phyloP scores from a whole-genome alignment of 2,888 invertebrate genomes.

The Drosophila merina region DNA sequence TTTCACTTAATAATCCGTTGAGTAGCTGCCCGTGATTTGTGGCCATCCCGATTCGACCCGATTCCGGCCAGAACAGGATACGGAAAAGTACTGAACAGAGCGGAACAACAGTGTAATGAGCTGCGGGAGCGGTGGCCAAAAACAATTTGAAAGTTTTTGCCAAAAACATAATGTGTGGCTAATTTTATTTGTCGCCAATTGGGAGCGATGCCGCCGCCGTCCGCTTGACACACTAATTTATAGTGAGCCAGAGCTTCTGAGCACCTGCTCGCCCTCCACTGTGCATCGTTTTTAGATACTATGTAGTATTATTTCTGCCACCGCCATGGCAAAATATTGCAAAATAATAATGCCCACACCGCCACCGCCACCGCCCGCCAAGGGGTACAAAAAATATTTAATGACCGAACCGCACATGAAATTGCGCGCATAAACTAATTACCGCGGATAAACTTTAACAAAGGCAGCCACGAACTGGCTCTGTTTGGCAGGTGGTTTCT shows the following conservation, averaged over 20 bases:
- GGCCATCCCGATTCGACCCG: slow-evolving; percentile 48
- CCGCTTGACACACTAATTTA: slow-evolving; percentile 61
- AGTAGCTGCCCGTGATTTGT: slow-evolving; percentile 77
- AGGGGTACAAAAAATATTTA: slow-evolving; percentile 53
- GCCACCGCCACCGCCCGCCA: slow-evolving; percentile 4
- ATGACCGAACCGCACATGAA: slow-evolving; percentile 78
- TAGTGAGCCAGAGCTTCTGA: slow-evolving; percentile 58
- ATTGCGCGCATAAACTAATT: slow-evolving; percentile 80
- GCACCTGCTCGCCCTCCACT: slow-evolving; percentile 66
- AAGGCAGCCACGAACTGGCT: slow-evolving; percentile 38
- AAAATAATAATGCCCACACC: slow-evolving; percentile 61
- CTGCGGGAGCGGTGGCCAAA: slow-evolving; percentile 50
- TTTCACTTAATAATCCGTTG: slow-evolving; percentile 80
- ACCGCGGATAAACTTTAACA: slow-evolving; percentile 77
- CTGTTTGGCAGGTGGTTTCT: slow-evolving; percentile 8
- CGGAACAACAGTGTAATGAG: slow-evolving; percentile 60
- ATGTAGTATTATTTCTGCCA: slow-evolving; percentile 31
- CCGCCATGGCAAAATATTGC: slow-evolving; percentile 57
- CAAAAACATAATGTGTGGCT: slow-evolving; percentile 80
- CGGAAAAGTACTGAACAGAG: slow-evolving; percentile 8
- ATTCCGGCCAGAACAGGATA: slow-evolving; percentile 3
- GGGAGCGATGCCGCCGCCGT: slow-evolving; percentile 53
- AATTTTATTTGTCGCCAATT: slow-evolving; percentile 80
- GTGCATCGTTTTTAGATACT: slow-evolving; percentile 59
- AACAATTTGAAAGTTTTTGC: slow-evolving; percentile 77